These are phyloP conservation scores for Prunella fulvescens DNA, from an alignment of 2,113 vertebrate genomes.

Conservation along the genomic window DNA sequence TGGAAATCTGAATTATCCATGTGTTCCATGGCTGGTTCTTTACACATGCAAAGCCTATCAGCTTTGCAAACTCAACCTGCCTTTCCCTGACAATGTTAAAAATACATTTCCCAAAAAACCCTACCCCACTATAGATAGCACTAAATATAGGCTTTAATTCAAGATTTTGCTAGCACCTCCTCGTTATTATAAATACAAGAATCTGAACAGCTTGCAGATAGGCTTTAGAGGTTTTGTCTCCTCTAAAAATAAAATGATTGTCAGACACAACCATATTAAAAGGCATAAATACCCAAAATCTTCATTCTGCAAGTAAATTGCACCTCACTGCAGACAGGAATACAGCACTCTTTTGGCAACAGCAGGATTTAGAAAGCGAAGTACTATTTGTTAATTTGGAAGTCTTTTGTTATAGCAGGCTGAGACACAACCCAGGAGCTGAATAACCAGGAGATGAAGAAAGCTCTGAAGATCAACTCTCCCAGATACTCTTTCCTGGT, in stretches of 20 bases:
- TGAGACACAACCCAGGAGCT: neutral
- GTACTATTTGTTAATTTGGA: neutral
- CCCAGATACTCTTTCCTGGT: neutral
- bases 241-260: constrained; percentile 40
- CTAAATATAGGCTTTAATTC: constrained; percentile 30
- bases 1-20: neutral
- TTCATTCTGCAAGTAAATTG: neutral
- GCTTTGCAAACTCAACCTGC: neutral
- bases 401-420: neutral
- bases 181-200: constrained; percentile 14
- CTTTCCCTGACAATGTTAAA: neutral
- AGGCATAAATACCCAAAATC: neutral
- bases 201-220: constrained; percentile 8
- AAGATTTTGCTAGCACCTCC: neutral
- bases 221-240: constrained; percentile 10
- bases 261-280: constrained; percentile 16
- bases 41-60: neutral
- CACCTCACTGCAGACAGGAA: neutral
- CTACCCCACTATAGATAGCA: neutral
- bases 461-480: neutral
- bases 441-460: neutral
- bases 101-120: neutral
- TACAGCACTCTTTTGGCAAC: neutral
- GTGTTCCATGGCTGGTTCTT: neutral
- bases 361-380: neutral